Evolutionary conservation across 2,888 invertebrate species (phyloP), one percentile per base, ranked within the genome.

Genomic region (Acanthococcus lagerstroemiae): DNA sequence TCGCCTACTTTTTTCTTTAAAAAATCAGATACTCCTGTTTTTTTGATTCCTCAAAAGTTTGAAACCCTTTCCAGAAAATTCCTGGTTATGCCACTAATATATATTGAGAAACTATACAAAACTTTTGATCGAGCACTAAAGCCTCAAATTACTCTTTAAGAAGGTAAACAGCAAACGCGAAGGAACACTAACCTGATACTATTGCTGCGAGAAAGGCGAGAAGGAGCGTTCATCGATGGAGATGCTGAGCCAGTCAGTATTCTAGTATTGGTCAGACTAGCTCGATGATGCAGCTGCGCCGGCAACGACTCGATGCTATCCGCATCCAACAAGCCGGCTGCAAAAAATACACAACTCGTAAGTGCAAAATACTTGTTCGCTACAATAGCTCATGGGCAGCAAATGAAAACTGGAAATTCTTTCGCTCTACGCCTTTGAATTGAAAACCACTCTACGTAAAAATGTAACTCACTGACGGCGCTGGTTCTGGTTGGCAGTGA

Each of bases 121-220:
- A n/a, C n/a, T n/a, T n/a, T n/a, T n/a, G n/a, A n/a, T n/a, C n/a
- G n/a, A n/a, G n/a, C n/a, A n/a, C n/a, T n/a, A n/a, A n/a, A n/a
- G n/a, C n/a, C n/a, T n/a, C n/a, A n/a, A n/a, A n/a, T n/a, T n/a
- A n/a, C n/a, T n/a, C n/a, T n/a, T n/a, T n/a, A n/a, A n/a, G n/a
- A n/a, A n/a, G n/a, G n/a, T n/a, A n/a, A n/a, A n/a, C n/a, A n/a
- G n/a, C n/a, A n/a, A n/a, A n/a, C n/a, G n/a, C n/a, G n/a, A n/a
- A 19, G 27, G 37, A 57, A 65, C 26, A 78, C 80, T 80, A 79
- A 91, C 91, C 92, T 90, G 78, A 92, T 92, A 76, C 91, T 92
- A 80, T 92, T 93, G 80, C 92, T 92, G 75, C 92, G 81, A 78
- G 71, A 72, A 44, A 73, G 70, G 50, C 73, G 67, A 30, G 70